Evolutionary conservation across 1,140 invertebrate genomes (phyloP).

Genomic region (Adelges cooleyi): DNA sequence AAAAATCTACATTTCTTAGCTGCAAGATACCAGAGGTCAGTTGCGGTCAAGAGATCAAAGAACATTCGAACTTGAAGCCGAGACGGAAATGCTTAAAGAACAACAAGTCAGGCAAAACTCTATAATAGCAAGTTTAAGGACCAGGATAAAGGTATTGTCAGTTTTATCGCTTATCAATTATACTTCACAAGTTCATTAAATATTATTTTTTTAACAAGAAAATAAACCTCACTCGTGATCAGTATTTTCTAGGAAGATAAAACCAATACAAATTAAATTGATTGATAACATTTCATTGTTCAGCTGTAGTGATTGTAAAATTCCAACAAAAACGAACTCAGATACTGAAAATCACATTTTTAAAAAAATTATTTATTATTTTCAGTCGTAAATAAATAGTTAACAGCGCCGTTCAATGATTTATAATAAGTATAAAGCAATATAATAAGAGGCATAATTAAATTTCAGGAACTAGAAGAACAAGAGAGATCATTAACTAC

Average conservation of each 20-base stretch:
- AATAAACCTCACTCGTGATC: no score
- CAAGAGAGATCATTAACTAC: constrained; percentile 53
- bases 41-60: constrained; percentile 52
- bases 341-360: no score
- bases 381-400: no score
- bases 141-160: constrained; percentile 50
- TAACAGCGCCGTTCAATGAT: no score
- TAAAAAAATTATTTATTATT: no score
- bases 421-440: no score
- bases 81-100: constrained; percentile 59
- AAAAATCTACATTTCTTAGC: constrained; percentile 36
- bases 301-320: no score
- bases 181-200: no score
- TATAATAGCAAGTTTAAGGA: constrained; percentile 61
- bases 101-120: constrained; percentile 68
- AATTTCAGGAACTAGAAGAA: constrained; percentile 53
- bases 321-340: no score
- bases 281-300: background rate
- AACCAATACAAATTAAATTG: background rate
- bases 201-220: no score
- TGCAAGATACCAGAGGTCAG: constrained; percentile 53
- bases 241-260: background rate
- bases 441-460: no score
- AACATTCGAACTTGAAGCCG: constrained; percentile 52
- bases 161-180: background rate